phyloP scores from a whole-genome alignment of 1,140 invertebrate genomes.

The Neodiprion virginianus region DNA sequence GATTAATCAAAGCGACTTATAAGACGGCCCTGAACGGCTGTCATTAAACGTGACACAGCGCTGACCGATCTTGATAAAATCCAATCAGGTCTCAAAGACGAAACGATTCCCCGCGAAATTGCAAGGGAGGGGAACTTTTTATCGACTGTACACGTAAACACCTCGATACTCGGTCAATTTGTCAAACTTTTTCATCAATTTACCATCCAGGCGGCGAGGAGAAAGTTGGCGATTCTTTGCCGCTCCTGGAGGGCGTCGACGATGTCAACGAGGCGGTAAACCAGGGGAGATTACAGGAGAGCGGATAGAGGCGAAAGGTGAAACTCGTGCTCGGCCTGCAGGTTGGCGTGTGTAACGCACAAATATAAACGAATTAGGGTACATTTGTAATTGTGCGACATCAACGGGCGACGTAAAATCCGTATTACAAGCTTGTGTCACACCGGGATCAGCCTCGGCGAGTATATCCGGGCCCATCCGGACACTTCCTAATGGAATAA shows the following conservation, averaged over 20 bases:
- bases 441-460: background rate
- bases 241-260: too few relatives aligned
- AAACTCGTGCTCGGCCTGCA: too few relatives aligned
- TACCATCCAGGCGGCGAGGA: background rate
- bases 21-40: background rate
- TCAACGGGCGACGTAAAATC: background rate
- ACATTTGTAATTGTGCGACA: background rate
- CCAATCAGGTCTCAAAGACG: background rate
- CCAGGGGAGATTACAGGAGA: too few relatives aligned
- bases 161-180: background rate
- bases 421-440: background rate
- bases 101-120: background rate
- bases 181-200: conserved; percentile 9
- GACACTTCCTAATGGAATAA: conserved; percentile 5
- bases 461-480: background rate
- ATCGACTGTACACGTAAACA: conserved; percentile 11
- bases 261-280: too few relatives aligned
- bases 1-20: background rate
- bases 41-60: conserved; percentile 6
- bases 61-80: conserved; percentile 8
- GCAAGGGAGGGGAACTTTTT: background rate
- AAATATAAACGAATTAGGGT: background rate
- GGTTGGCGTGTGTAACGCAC: too few relatives aligned
- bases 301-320: too few relatives aligned
- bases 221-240: background rate